Percentiles rank a stretch among this genome's conserved stretches.
Evolutionary conservation across 2,113 vertebrate genomes (phyloP).

Genomic region (Barbus barbus): DNA sequence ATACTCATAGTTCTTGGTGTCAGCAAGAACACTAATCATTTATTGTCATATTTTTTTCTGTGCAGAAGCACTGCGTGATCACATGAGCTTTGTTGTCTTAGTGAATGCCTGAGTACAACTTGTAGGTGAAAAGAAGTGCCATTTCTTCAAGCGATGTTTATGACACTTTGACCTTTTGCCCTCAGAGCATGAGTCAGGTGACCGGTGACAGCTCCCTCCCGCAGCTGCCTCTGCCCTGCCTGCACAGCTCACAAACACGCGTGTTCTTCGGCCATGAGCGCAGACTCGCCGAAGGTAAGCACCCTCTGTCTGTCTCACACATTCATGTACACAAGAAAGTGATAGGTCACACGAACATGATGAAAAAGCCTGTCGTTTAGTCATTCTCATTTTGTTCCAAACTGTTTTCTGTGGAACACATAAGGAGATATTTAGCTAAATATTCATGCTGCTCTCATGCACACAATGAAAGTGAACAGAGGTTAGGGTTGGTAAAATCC

Average conservation of each 20-base stretch:
- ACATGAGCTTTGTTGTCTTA: not conserved
- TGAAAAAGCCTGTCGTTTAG: not conserved
- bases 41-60: too few relatives aligned
- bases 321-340: not conserved
- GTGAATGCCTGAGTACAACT: not conserved
- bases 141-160: not conserved
- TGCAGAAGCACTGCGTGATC: not conserved
- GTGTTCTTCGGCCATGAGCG: constrained; percentile 96
- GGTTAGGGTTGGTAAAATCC: too few relatives aligned
- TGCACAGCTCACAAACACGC: constrained; percentile 87
- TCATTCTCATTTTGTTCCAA: not conserved
- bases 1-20: not conserved
- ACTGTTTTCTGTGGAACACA: too few relatives aligned
- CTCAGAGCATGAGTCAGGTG: constrained; percentile 51
- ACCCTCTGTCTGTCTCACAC: not conserved
- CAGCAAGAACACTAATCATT: too few relatives aligned
- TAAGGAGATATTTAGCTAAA: not conserved
- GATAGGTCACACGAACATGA: not conserved
- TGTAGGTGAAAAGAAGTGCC: not conserved
- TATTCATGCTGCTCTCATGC: not conserved
- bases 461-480: too few relatives aligned
- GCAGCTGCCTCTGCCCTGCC: constrained; percentile 91
- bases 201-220: constrained; percentile 73
- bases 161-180: not conserved
- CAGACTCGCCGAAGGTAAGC: constrained; percentile 88